Conservation (phyloP, 2,888 invertebrate species). For the Linyphia triangularis region DNA sequence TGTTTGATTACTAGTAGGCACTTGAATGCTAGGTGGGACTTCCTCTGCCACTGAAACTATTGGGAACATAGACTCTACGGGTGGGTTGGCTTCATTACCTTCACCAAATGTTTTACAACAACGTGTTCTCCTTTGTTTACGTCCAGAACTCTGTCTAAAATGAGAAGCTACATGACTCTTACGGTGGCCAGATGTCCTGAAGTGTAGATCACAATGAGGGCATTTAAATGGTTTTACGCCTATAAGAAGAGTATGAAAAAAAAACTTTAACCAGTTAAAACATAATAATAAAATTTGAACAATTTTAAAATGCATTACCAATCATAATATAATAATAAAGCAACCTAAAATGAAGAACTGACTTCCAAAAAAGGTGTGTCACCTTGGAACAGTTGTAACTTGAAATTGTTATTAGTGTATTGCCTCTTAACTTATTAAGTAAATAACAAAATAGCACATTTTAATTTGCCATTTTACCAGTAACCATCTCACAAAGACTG, state of each 20-base stretch:
- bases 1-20: constrained; percentile 77
- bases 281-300: neutral
- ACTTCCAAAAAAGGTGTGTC: no score
- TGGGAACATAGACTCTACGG: constrained; percentile 4
- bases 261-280: neutral
- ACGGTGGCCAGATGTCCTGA: constrained; percentile 85
- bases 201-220: constrained; percentile 87
- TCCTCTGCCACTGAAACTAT: constrained; percentile 76
- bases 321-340: neutral
- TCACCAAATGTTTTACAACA: neutral
- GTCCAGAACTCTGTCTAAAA: constrained; percentile 73
- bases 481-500: no score
- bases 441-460: no score
- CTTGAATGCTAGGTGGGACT: constrained; percentile 76
- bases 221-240: constrained; percentile 85
- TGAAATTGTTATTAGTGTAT: no score
- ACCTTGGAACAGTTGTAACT: no score
- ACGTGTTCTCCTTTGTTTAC: constrained; percentile 51
- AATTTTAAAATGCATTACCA: neutral
- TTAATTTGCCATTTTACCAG: no score
- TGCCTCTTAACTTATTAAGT: no score
- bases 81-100: neutral
- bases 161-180: constrained; percentile 84
- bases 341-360: neutral
- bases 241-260: constrained; percentile 71